These are phyloP conservation scores for Drosophila subobscura DNA, from an alignment of 1,140 invertebrate species.

Conservation along the genomic window DNA sequence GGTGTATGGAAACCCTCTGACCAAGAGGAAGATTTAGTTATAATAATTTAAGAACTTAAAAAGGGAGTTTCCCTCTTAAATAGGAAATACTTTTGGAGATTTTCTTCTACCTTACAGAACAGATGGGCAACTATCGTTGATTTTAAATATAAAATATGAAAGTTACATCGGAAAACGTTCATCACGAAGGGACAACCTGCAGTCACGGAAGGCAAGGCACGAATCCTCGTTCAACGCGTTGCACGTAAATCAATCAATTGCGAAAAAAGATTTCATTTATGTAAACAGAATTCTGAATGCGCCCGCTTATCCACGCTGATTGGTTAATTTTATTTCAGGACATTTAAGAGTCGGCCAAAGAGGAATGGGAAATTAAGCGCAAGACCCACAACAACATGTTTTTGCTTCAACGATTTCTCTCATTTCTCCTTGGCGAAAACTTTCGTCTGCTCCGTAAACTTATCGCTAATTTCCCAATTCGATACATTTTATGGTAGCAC, in stretches of 20 bases:
- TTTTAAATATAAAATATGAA: constrained; percentile 1
- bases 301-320: constrained; percentile 16
- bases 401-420: constrained; percentile 3
- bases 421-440: constrained; percentile 40
- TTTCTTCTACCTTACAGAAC: too few species aligned
- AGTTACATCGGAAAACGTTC: too few species aligned
- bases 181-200: too few species aligned
- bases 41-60: too few species aligned
- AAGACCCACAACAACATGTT: neutral
- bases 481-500: constrained; percentile 51
- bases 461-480: constrained; percentile 44
- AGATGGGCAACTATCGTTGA: too few species aligned
- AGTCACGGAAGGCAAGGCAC: too few species aligned
- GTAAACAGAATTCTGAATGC: constrained; percentile 19
- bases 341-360: neutral
- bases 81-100: too few species aligned
- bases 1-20: too few species aligned
- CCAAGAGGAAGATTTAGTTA: too few species aligned
- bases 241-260: constrained; percentile 16
- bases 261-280: constrained; percentile 15
- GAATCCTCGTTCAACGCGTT: neutral
- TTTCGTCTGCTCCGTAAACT: constrained; percentile 25
- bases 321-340: neutral
- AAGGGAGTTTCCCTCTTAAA: too few species aligned
- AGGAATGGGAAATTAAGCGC: neutral